Evolutionary conservation across 2,113 vertebrate species (phyloP).

Genomic region (Fulmarus glacialis): DNA sequence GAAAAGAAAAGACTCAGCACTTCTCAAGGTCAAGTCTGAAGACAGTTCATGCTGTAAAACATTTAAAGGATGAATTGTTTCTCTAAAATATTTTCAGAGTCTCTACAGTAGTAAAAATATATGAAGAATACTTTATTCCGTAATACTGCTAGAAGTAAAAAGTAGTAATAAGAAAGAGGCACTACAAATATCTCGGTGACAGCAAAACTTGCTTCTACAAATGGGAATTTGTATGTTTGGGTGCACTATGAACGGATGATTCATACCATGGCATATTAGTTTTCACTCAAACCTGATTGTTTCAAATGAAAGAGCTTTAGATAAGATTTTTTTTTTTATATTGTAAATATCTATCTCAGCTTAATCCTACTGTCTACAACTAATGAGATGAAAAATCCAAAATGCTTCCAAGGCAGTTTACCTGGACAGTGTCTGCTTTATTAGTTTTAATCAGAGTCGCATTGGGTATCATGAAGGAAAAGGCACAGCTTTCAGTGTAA

Average conservation of each 20-base stretch:
- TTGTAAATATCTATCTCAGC: background rate
- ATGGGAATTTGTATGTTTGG: background rate
- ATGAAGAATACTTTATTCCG: background rate
- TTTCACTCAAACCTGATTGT: background rate
- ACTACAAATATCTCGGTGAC: background rate
- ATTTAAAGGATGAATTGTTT: background rate
- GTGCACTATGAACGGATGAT: background rate
- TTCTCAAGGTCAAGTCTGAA: constrained; percentile 7
- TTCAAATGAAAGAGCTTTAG: background rate
- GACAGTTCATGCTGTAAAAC: background rate
- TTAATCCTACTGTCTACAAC: background rate
- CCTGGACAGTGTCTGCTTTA: constrained; percentile 11
- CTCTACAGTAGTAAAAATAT: background rate
- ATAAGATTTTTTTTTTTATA: background rate
- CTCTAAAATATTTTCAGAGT: background rate
- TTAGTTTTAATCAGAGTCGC: background rate
- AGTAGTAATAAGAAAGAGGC: background rate
- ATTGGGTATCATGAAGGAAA: background rate
- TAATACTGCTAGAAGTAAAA: background rate
- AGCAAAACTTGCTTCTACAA: background rate
- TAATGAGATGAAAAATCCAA: background rate
- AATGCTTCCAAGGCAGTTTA: constrained; percentile 20
- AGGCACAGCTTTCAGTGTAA: background rate
- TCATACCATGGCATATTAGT: background rate
- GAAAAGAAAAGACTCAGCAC: background rate